Base-by-base conservation (phyloP, 2,888 invertebrate species). In the Aethes cnicana region DNA sequence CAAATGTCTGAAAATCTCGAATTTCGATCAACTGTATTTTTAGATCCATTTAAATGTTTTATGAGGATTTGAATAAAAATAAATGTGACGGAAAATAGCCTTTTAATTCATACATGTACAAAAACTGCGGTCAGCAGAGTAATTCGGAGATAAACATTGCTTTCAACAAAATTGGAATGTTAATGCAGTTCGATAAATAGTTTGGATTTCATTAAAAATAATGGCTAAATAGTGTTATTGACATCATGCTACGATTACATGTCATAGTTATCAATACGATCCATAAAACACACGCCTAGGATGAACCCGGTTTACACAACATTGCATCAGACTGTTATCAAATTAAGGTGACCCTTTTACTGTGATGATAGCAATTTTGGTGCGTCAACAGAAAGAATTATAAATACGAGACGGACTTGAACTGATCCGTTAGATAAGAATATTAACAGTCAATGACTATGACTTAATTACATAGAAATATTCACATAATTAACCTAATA, bases 1-100 rank as follows among this genome's bases (percentile, higher is more conserved):
- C 35, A 43, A 36, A 21, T 30, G 30, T 56, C 72, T 76, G 72
- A 78, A 58, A 58, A 55, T 70, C 75, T 81, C 77, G 74, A 83
- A 81, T 83, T 78, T 72, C 55, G 61, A 61, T 62, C 57, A 63
- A 54, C 54, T 57, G 71, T 83, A 79, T 80, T 79, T 82, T 81
- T 74, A 66, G 64, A 76, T 53, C 67, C 57, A 62, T 72, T 69
- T 74, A 68, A 50, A 63, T 68, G 63, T 77, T 71, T 62, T 68
- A 60, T 62, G 69, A 69, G 58, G 56, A 66, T 57, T 47, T 41
- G 4, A 58, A 42, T 49, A 73, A 77, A 78, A 68, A 55, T 53
- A 62, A 61, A 62, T 60, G 55, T 59, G 74, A 77, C 72, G 65
- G 72, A 80, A 78, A 78, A 78, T 77, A 80, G 71, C 62, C 63